Evolutionary conservation across 2,888 invertebrate species (phyloP).

Genomic region (Hoplodrina ambigua): DNA sequence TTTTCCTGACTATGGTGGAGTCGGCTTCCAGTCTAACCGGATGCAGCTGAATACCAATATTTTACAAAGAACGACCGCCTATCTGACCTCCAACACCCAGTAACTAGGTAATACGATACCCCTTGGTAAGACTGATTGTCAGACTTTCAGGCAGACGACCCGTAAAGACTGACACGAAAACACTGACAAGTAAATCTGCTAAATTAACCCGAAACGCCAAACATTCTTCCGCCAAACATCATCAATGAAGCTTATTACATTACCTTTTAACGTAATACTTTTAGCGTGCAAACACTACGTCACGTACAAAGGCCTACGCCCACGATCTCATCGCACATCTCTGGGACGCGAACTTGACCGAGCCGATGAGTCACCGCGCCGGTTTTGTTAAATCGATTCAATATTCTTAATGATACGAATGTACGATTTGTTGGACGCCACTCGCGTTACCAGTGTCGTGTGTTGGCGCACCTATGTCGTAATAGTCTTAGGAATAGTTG

Average conservation of each 20-base stretch:
- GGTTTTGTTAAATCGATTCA: conserved; percentile 59
- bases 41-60: too few species aligned
- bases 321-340: conserved; percentile 54
- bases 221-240: background rate
- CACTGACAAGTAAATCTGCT: background rate
- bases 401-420: conserved; percentile 49
- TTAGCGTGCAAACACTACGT: conserved; percentile 47
- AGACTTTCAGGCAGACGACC: too few species aligned
- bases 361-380: conserved; percentile 66
- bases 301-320: conserved; percentile 55
- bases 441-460: conserved; percentile 13
- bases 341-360: conserved; percentile 74
- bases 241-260: conserved; percentile 41
- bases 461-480: conserved; percentile 17
- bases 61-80: too few species aligned
- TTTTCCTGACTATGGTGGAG: too few species aligned
- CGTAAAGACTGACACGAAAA: too few species aligned
- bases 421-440: conserved; percentile 16
- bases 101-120: too few species aligned
- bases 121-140: too few species aligned
- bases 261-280: conserved; percentile 45
- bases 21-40: too few species aligned
- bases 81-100: too few species aligned
- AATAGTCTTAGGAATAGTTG: conserved; percentile 25
- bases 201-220: background rate